Evolutionary conservation across 2,797 vertebrate species (phyloP).

Genomic region (Centropyge bicolor): DNA sequence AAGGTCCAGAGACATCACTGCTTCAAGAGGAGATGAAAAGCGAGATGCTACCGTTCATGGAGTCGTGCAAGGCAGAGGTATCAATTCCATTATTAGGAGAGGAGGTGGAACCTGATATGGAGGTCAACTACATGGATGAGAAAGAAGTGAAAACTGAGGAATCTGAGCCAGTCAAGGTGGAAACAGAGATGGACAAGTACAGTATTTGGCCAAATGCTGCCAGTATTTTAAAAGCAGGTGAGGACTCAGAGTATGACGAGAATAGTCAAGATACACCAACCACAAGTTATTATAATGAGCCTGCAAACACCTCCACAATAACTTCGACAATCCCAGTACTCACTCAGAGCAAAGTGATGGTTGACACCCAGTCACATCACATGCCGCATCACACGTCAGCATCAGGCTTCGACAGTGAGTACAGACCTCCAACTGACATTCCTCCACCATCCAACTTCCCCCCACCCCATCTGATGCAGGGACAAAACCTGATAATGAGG

Average conservation of each 20-base stretch:
- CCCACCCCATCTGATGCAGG: constrained; percentile 72
- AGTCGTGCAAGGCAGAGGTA: constrained; percentile 73
- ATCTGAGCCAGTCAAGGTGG: constrained; percentile 61
- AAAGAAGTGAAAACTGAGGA: constrained; percentile 65
- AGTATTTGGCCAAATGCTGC: constrained; percentile 89
- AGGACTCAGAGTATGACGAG: constrained; percentile 74
- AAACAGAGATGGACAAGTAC: constrained; percentile 82
- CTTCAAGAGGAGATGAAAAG: constrained; percentile 72
- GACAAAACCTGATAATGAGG: constrained; percentile 76
- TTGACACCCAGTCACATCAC: constrained; percentile 78
- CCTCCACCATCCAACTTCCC: constrained; percentile 76
- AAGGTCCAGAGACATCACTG: constrained; percentile 45
- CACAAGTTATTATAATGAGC: constrained; percentile 75
- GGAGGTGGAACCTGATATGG: constrained; percentile 84
- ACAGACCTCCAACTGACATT: constrained; percentile 77
- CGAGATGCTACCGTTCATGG: constrained; percentile 79
- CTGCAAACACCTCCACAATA: constrained; percentile 66
- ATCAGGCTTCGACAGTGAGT: constrained; percentile 76
- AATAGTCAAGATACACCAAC: constrained; percentile 81
- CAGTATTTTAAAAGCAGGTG: constrained; percentile 84
- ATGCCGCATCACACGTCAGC: constrained; percentile 68
- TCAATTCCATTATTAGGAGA: constrained; percentile 88
- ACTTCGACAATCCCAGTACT: constrained; percentile 80
- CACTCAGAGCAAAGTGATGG: constrained; percentile 74
- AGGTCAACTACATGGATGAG: constrained; percentile 79